These are phyloP conservation scores for Microtus ochrogaster DNA, from an alignment of 2,113 vertebrate genomes.

Conservation along the genomic window DNA sequence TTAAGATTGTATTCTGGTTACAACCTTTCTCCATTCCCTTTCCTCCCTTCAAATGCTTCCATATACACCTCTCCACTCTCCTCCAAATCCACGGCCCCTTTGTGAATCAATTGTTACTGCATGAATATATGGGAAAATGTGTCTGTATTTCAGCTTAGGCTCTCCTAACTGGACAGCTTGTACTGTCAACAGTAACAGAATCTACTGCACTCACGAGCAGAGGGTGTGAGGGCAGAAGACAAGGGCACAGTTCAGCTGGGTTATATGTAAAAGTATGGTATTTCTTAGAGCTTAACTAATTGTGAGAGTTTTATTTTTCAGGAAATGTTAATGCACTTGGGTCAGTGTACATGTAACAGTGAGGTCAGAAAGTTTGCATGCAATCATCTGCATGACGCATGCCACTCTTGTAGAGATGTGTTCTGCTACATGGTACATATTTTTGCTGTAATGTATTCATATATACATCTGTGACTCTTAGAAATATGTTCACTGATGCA, in stretches of 20 bases:
- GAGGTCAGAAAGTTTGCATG: neutral
- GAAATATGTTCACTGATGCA: neutral
- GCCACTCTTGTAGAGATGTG: neutral
- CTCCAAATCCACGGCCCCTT: neutral
- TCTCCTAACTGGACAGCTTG: neutral
- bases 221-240: neutral
- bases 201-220: neutral
- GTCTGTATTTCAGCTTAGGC: neutral
- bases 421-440: neutral
- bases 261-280: neutral
- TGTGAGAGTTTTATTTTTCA: conserved; percentile 24
- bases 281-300: conserved; percentile 16
- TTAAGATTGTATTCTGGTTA: neutral
- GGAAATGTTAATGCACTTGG: neutral
- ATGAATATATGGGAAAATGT: neutral
- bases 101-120: neutral
- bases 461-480: neutral
- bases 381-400: neutral
- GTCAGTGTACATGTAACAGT: neutral
- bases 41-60: neutral
- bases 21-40: neutral
- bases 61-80: no score
- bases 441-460: neutral
- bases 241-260: neutral
- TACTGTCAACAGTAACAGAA: neutral